Conservation (phyloP, 2,888 invertebrate genomes). For the Pemphredon lugubris region DNA sequence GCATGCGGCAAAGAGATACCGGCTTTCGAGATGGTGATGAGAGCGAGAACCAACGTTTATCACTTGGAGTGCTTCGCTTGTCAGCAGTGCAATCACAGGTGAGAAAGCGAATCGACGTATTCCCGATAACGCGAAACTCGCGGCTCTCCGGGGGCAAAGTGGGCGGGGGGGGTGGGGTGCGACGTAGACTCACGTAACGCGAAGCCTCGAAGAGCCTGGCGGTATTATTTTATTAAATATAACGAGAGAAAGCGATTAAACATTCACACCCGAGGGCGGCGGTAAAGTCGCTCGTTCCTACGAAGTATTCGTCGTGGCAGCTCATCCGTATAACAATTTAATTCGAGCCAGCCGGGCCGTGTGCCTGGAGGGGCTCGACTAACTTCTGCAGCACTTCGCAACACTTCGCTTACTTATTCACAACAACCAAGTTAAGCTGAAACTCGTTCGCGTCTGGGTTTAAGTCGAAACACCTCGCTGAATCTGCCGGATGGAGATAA, state of each 20-base stretch:
- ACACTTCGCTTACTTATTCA: constrained; percentile 81
- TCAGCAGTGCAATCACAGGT: constrained; percentile 97
- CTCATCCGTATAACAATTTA: constrained; percentile 80
- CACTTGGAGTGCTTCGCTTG: constrained; percentile 97
- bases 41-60: constrained; percentile 95
- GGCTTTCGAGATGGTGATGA: constrained; percentile 97
- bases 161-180: no score
- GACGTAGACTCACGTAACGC: no score
- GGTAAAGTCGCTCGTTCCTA: constrained; percentile 60
- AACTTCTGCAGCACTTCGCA: constrained; percentile 76
- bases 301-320: constrained; percentile 72
- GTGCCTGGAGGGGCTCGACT: constrained; percentile 56
- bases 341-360: constrained; percentile 72
- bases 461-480: constrained; percentile 71
- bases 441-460: constrained; percentile 75
- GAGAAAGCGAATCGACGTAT: constrained; percentile 62
- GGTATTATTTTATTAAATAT: constrained; percentile 71
- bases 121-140: no score
- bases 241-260: constrained; percentile 74
- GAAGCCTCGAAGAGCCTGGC: no score
- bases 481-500: constrained; percentile 74
- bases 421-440: constrained; percentile 79
- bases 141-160: no score
- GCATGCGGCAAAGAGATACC: constrained; percentile 96
- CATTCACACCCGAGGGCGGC: constrained; percentile 73